These are phyloP conservation scores for Pelosia muscerda DNA, from an alignment of 2,888 invertebrate species.

Conservation along the genomic window DNA sequence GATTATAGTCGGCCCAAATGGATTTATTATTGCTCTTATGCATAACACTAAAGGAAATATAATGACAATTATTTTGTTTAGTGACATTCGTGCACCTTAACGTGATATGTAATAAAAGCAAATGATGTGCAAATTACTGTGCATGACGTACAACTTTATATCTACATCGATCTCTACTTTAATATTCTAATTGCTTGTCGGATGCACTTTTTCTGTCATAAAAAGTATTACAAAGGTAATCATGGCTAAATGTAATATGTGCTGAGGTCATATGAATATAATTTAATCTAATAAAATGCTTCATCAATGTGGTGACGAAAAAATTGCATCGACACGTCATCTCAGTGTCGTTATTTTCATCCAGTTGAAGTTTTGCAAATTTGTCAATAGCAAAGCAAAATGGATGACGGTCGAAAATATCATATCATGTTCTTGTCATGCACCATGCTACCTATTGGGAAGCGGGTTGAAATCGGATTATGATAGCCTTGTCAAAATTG, in stretches of 20 bases:
- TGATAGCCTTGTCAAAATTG: too few relatives aligned
- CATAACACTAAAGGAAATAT: conserved; percentile 36
- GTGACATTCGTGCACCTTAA: conserved; percentile 39
- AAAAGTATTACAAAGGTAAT: not conserved
- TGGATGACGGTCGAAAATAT: too few relatives aligned
- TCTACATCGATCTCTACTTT: conserved; percentile 56
- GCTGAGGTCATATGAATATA: not conserved
- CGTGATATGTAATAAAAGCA: conserved; percentile 25
- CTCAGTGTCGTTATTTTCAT: too few relatives aligned
- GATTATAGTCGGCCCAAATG: conserved; percentile 65
- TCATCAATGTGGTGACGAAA: not conserved
- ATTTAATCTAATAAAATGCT: not conserved
- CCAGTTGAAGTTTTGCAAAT: too few relatives aligned
- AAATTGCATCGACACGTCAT: too few relatives aligned
- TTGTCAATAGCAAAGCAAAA: too few relatives aligned
- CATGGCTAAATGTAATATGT: not conserved
- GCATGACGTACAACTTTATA: conserved; percentile 40
- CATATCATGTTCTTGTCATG: too few relatives aligned
- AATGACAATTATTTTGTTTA: conserved; percentile 34
- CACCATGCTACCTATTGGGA: too few relatives aligned
- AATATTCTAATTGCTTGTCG: not conserved
- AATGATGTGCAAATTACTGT: conserved; percentile 8
- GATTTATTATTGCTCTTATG: conserved; percentile 56
- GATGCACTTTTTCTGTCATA: not conserved
- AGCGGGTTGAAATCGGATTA: too few relatives aligned